Evolutionary conservation across 2,113 vertebrate species (phyloP), one percentile per base, ranked within the genome.

Genomic region (Notiomystis cincta): DNA sequence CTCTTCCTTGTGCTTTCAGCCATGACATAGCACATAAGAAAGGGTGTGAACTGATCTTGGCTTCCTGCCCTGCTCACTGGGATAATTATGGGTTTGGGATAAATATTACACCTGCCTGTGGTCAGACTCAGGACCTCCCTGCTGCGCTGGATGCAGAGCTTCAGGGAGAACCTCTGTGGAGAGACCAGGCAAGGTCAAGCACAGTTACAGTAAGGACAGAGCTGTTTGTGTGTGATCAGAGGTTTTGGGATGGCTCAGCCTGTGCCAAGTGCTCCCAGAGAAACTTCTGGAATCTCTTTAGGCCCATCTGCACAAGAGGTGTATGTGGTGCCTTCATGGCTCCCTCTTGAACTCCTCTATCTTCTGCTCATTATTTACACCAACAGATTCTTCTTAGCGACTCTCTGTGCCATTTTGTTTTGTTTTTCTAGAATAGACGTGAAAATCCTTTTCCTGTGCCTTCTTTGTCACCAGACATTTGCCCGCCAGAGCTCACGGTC

Each of bases 401-500:
- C 37, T 53, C 4, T 14, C 53, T 62, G 30, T 85, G 90, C 19
- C 6, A 1, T 84, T 93, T 64, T 94, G 33, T 92, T 66, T 92
- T 70, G 27, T 90, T 95, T 89, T 92, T 94, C 70, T 91, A 99
- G 99, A 98, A 96, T n/a, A 98, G 97, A 96, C 95, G 81, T 53
- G 98, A 99, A 94, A 98, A 98, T 69, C 75, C 96, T 65, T 96
- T 95, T 65, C 90, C 96, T n/a, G 98, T 98, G 95, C 97, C 98
- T 95, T 98, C 98, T 40, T 95, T 95, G 54, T 98, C 98, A 40
- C 98, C 98, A 0, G 99, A 99, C 82, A 97, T 98, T 95, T 98
- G 98, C 87, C 98, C 98, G n/a, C 98, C 98, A 58, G 98, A 99
- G 88, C 98, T 97, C 17, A 98, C 97, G 1, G 61, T 97, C 75